Conservation (phyloP, 2,113 vertebrate species). For the Machaerirhynchus nigripectus region DNA sequence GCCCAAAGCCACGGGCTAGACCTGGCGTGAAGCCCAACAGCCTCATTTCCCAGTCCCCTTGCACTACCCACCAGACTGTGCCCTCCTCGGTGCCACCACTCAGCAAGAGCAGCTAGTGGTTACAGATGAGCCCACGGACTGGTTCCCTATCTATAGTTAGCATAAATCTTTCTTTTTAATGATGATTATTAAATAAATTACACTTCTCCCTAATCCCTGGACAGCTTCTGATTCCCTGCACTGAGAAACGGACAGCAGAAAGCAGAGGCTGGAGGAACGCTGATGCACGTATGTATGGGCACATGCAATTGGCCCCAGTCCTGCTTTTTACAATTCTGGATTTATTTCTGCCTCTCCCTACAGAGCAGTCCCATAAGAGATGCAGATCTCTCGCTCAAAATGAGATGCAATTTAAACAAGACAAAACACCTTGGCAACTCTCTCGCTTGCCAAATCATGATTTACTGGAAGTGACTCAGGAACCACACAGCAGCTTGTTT, state of each 20-base stretch:
- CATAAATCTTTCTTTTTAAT: conserved; percentile 40
- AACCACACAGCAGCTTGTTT: conserved; percentile 34
- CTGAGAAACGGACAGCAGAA: neutral
- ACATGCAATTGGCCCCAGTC: neutral
- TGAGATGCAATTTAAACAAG: conserved; percentile 50
- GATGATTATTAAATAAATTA: conserved; percentile 46
- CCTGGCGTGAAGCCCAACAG: neutral
- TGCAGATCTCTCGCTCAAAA: conserved; percentile 41
- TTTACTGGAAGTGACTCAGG: conserved; percentile 58
- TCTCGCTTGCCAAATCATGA: conserved; percentile 1
- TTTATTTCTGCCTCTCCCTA: conserved; percentile 43
- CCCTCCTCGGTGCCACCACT: neutral
- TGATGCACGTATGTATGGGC: neutral
- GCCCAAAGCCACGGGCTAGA: neutral
- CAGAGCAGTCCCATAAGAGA: conserved; percentile 28
- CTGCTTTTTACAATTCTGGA: neutral
- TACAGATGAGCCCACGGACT: conserved; percentile 9
- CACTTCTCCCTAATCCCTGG: neutral
- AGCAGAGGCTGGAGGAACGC: neutral
- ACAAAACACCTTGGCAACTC: conserved; percentile 58
- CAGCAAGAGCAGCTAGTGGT: neutral
- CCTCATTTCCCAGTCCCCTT: neutral
- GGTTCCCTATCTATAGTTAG: conserved; percentile 9
- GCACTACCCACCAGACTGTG: neutral
- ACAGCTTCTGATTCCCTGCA: neutral